Evolutionary conservation across 2,113 vertebrate species (phyloP).

Genomic region (Turdus rufiventris): DNA sequence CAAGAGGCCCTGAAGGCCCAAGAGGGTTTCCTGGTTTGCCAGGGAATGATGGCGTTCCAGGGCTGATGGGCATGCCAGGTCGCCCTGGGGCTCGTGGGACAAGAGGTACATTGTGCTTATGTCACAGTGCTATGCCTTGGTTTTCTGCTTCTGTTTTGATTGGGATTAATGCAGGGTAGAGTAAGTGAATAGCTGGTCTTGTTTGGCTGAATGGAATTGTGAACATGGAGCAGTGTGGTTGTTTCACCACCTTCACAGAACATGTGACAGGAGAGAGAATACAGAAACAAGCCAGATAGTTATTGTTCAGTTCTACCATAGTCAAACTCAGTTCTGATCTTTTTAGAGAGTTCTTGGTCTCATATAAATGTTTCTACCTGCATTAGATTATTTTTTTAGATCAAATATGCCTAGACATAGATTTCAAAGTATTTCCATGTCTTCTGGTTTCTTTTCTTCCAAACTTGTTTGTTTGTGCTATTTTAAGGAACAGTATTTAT

Average conservation of each 20-base stretch:
- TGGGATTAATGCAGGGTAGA: not conserved
- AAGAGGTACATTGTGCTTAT: slow-evolving; percentile 78
- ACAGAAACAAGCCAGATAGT: not conserved
- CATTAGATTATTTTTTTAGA: not conserved
- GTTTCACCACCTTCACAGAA: fast-evolving
- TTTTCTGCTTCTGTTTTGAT: not conserved
- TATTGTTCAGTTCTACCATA: not conserved
- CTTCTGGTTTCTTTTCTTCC: not conserved
- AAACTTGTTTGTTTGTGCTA: not conserved
- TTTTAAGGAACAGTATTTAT: not conserved
- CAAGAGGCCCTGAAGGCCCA: slow-evolving; percentile 80
- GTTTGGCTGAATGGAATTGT: not conserved
- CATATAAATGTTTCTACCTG: not conserved
- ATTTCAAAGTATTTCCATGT: not conserved
- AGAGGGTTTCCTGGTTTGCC: slow-evolving; percentile 85
- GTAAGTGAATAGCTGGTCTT: not conserved
- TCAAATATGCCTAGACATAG: not conserved
- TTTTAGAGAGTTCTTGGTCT: not conserved
- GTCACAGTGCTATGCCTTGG: not conserved
- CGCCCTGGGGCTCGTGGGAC: slow-evolving; percentile 81
- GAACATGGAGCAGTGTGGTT: not conserved
- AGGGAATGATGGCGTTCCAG: slow-evolving; percentile 82
- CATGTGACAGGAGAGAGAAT: fast-evolving
- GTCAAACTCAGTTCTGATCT: not conserved
- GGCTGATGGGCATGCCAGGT: slow-evolving; percentile 80